A percentile compares a stretch with the other conserved stretches of the same genome.
phyloP scores from a whole-genome alignment of 2,797 vertebrate species.

The Mionectes olivaceus region DNA sequence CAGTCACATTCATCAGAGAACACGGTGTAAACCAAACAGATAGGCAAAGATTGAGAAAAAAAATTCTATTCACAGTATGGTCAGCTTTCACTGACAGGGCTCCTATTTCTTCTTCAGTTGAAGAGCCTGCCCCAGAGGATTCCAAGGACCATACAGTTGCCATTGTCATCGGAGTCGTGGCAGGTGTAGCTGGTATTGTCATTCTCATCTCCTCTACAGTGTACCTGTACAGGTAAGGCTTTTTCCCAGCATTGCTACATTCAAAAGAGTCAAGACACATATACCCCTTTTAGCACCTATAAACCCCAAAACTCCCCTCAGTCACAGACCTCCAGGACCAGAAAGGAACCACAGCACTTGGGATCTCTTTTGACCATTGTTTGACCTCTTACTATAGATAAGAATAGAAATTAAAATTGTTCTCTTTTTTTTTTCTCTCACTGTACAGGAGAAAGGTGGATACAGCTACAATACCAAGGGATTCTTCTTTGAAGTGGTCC shows the following conservation, averaged over 20 bases:
- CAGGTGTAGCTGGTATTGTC: neutral
- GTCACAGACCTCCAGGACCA: neutral
- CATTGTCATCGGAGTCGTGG: neutral
- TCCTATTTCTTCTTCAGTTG: neutral
- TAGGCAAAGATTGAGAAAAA: neutral
- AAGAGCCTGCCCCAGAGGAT: neutral
- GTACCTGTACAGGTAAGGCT: conserved; percentile 31
- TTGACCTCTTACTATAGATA: neutral
- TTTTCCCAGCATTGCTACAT: neutral
- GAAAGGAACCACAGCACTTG: neutral
- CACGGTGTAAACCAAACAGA: neutral
- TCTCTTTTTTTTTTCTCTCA: neutral
- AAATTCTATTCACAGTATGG: neutral
- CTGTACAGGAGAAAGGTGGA: neutral
- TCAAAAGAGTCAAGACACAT: neutral
- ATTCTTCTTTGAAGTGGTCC: neutral
- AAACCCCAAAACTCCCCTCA: neutral
- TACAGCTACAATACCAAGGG: neutral
- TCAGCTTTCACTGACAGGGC: neutral
- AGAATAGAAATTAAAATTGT: neutral
- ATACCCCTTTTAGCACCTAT: neutral
- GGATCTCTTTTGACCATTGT: neutral
- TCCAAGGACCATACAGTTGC: rapidly evolving
- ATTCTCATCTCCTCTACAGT: neutral
- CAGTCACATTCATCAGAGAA: neutral